Conservation (phyloP, 2,797 vertebrate species). For the Pangasius sanitwongsei region DNA sequence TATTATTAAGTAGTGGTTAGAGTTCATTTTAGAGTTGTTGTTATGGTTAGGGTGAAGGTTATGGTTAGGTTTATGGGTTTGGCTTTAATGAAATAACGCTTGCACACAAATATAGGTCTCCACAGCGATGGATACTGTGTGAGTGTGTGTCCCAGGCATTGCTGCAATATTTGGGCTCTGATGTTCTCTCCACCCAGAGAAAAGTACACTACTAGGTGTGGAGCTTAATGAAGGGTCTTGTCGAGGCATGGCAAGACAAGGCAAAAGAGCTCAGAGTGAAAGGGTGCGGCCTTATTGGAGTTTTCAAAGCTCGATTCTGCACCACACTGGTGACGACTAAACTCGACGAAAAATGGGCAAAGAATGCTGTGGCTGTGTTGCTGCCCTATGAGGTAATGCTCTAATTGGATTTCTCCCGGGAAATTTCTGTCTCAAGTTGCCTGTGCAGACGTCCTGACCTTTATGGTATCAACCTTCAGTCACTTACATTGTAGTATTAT, state of each 20-base stretch:
- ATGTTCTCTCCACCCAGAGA: constrained; percentile 42
- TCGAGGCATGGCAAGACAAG: constrained; percentile 30
- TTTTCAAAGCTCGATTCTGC: constrained; percentile 35
- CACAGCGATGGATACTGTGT: neutral
- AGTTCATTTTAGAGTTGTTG: constrained; percentile 7
- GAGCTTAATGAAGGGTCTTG: constrained; percentile 53
- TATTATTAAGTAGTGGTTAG: constrained; percentile 8
- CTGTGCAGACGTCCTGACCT: constrained; percentile 42
- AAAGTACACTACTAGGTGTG: constrained; percentile 45
- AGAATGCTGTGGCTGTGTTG: constrained; percentile 40
- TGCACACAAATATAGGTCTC: neutral
- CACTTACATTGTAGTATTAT: constrained; percentile 42
- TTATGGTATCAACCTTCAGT: constrained; percentile 40
- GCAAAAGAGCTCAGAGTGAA: constrained; percentile 8
- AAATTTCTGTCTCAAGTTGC: constrained; percentile 48
- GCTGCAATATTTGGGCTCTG: constrained; percentile 47
- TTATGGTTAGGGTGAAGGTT: neutral
- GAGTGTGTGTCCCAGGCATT: constrained; percentile 1
- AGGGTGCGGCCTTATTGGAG: constrained; percentile 15
- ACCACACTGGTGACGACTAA: constrained; percentile 3
- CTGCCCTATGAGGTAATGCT: constrained; percentile 46
- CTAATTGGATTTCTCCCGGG: constrained; percentile 52
- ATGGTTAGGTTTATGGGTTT: constrained; percentile 12
- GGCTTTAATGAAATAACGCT: neutral
- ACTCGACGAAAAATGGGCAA: constrained; percentile 25